A percentile compares a stretch with the other conserved stretches of the same genome.
phyloP scores from a whole-genome alignment of 1,140 invertebrate genomes.

The Ceratosolen solmsi region DNA sequence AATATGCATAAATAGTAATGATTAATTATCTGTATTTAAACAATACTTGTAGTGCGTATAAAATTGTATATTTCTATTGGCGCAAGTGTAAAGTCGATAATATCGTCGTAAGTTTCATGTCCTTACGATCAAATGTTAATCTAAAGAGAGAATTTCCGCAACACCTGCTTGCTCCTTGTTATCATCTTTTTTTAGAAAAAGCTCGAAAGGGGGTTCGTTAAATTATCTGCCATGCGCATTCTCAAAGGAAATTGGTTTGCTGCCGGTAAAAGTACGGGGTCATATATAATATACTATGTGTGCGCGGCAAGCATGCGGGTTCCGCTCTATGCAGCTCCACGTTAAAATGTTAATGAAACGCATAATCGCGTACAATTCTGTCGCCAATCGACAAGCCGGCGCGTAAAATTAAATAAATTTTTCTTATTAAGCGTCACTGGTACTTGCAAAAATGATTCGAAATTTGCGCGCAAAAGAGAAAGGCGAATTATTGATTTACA shows the following conservation, averaged over 20 bases:
- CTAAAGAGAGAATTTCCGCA: not conserved
- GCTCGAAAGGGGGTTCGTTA: not conserved
- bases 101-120: no score
- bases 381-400: not conserved
- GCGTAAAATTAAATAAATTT: constrained; percentile 1
- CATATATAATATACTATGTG: not conserved
- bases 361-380: not conserved
- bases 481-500: constrained; percentile 51
- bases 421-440: not conserved
- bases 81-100: no score
- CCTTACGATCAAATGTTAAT: not conserved
- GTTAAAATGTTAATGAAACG: no score
- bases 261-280: not conserved
- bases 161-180: constrained; percentile 5
- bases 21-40: no score
- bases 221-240: constrained; percentile 28
- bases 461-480: constrained; percentile 32
- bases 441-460: not conserved
- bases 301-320: constrained; percentile 27
- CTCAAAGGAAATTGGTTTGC: constrained; percentile 9
- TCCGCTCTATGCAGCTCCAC: not conserved
- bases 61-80: no score
- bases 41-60: no score
- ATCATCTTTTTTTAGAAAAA: not conserved
- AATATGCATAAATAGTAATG: no score